Conservation (phyloP, 1,140 invertebrate genomes). For the Phymorhynchus buccinoides region DNA sequence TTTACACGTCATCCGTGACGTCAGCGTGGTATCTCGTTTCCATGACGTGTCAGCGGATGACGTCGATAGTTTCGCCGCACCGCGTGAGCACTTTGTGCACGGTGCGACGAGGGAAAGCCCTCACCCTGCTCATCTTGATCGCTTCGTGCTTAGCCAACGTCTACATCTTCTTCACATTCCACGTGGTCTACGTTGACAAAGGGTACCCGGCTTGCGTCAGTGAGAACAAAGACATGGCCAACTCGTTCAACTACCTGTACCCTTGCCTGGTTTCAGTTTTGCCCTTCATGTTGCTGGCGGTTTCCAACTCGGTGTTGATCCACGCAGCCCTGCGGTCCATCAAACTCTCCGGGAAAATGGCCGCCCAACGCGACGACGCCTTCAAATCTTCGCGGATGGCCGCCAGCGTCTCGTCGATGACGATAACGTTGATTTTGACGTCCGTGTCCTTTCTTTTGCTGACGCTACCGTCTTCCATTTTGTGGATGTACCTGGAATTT, state of each 20-base stretch:
- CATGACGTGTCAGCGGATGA: slow-evolving; percentile 19
- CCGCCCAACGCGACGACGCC: neutral
- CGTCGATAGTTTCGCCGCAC: neutral
- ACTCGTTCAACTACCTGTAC: neutral
- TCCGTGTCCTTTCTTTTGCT: neutral
- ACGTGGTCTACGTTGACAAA: too few relatives aligned
- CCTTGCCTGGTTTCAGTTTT: neutral
- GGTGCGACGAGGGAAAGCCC: too few relatives aligned
- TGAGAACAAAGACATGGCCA: neutral
- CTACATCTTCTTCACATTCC: neutral
- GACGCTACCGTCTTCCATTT: neutral
- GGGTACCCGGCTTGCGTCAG: neutral
- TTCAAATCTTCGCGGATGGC: neutral
- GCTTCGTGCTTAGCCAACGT: neutral
- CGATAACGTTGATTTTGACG: neutral
- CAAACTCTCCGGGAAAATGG: neutral
- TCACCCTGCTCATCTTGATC: neutral
- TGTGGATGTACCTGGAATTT: neutral
- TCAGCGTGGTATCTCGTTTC: slow-evolving; percentile 3
- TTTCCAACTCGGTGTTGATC: neutral
- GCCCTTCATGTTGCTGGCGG: neutral
- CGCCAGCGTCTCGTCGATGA: neutral
- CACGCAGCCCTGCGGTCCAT: neutral
- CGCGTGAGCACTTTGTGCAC: neutral
- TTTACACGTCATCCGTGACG: neutral